Evolutionary conservation across 1,140 invertebrate species (phyloP).

Genomic region (Centruroides sculpturatus): DNA sequence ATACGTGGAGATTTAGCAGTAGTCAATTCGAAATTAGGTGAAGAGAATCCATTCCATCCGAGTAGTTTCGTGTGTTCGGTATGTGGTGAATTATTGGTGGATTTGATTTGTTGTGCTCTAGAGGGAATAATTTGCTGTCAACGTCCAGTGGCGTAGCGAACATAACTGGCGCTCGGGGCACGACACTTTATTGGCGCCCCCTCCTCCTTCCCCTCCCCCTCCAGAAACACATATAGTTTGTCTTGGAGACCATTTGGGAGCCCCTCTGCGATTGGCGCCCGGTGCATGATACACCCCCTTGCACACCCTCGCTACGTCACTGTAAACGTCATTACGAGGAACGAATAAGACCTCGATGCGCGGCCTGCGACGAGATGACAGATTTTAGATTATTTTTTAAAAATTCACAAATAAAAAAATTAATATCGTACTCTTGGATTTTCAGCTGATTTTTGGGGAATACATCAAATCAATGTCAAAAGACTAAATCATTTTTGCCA

Average conservation of each 20-base stretch:
- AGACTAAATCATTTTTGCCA: constrained; percentile 96
- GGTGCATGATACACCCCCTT: too few relatives aligned
- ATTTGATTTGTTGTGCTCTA: constrained; percentile 73
- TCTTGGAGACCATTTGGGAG: too few relatives aligned
- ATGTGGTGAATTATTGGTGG: constrained; percentile 18
- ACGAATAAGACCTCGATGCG: constrained; percentile 75
- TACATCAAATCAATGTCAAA: constrained; percentile 99
- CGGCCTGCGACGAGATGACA: constrained; percentile 83
- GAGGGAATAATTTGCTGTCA: constrained; percentile 78
- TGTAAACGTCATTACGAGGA: constrained; percentile 93
- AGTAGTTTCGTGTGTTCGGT: too few relatives aligned
- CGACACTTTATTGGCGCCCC: too few relatives aligned
- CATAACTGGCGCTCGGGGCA: too few relatives aligned
- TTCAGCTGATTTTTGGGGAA: constrained; percentile 97
- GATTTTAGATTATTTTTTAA: too few relatives aligned
- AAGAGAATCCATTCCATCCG: constrained; percentile 27
- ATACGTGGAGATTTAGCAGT: constrained; percentile 48
- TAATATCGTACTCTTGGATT: not conserved
- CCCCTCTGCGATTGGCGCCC: too few relatives aligned
- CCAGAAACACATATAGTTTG: too few relatives aligned
- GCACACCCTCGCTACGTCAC: too few relatives aligned
- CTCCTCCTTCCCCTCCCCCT: too few relatives aligned
- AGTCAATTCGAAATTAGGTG: constrained; percentile 51
- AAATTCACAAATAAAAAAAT: not conserved
- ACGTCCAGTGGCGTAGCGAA: too few relatives aligned